phyloP scores from a whole-genome alignment of 2,113 vertebrate species.

The Syngnathus typhle region DNA sequence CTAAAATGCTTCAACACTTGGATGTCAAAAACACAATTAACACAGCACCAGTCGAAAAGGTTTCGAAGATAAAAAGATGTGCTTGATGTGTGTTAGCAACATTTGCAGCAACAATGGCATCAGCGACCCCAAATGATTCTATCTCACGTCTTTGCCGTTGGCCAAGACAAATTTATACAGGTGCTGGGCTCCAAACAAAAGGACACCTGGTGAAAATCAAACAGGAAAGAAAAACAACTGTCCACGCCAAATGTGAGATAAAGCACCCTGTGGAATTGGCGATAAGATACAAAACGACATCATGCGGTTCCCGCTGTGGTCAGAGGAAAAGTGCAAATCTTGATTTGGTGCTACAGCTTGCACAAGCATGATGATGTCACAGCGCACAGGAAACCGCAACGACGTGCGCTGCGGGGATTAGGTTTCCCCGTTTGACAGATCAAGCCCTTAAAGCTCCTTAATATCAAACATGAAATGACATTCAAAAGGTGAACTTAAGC shows the following conservation, averaged over 20 bases:
- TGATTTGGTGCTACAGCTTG: background rate
- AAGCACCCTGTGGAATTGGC: background rate
- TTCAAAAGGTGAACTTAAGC: no score
- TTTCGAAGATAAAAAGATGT: no score
- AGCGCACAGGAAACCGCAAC: constrained; percentile 21
- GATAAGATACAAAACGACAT: background rate
- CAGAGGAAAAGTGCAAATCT: background rate
- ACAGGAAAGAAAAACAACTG: constrained; percentile 20
- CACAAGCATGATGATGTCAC: constrained; percentile 39
- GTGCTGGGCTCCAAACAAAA: constrained; percentile 25
- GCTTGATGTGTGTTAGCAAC: background rate
- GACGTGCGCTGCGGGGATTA: constrained; percentile 18
- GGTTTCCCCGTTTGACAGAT: constrained; percentile 7
- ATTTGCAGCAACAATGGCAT: background rate
- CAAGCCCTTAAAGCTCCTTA: background rate
- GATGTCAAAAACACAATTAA: no score
- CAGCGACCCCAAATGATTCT: background rate
- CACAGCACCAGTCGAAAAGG: no score
- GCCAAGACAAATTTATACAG: constrained; percentile 14
- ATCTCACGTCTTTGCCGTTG: background rate
- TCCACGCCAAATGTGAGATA: constrained; percentile 21
- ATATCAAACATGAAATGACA: background rate
- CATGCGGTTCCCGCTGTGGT: no score
- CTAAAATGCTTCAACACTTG: no score
- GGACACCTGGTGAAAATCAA: constrained; percentile 65